phyloP scores from a whole-genome alignment of 1,140 invertebrate species.

The Lordiphosa mommai region DNA sequence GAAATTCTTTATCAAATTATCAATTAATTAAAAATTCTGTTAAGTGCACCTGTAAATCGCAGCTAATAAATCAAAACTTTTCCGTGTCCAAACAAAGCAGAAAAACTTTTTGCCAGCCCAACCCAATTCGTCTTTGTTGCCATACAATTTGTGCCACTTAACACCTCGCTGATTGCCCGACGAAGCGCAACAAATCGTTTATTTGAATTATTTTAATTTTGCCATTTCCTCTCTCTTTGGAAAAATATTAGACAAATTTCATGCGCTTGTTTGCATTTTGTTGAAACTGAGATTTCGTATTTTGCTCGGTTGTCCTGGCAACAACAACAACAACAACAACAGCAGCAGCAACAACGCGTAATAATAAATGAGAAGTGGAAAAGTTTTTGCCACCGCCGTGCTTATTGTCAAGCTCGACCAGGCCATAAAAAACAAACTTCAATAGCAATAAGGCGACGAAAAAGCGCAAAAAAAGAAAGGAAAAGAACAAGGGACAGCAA shows the following conservation, averaged over 20 bases:
- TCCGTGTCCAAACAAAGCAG: slow-evolving; percentile 7
- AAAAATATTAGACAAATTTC: slow-evolving; percentile 43
- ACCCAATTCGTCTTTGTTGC: neutral
- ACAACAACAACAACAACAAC: slow-evolving; percentile 33
- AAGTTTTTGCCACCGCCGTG: slow-evolving; percentile 69
- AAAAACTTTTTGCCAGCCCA: neutral
- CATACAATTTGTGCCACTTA: slow-evolving; percentile 66
- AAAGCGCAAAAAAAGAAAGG: slow-evolving; percentile 27
- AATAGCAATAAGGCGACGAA: slow-evolving; percentile 74
- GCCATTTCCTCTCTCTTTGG: slow-evolving; percentile 6
- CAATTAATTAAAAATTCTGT: slow-evolving; percentile 2
- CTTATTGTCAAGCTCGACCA: slow-evolving; percentile 74
- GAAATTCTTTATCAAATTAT: neutral
- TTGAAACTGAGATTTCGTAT: slow-evolving; percentile 33
- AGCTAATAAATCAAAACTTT: slow-evolving; percentile 37
- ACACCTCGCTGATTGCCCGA: slow-evolving; percentile 58
- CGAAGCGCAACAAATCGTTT: slow-evolving; percentile 67
- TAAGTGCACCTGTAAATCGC: neutral
- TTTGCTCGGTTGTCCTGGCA: slow-evolving; percentile 58
- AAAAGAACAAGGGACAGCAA: slow-evolving; percentile 49
- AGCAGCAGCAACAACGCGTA: slow-evolving; percentile 39
- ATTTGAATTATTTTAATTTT: slow-evolving; percentile 68
- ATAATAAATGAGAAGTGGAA: slow-evolving; percentile 78
- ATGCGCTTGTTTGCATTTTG: slow-evolving; percentile 51
- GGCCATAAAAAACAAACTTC: slow-evolving; percentile 76